A percentile compares a stretch with the other conserved stretches of the same genome.
These are phyloP conservation scores for Amphipoea lucens DNA, from an alignment of 2,888 invertebrate genomes.

Conservation along the genomic window DNA sequence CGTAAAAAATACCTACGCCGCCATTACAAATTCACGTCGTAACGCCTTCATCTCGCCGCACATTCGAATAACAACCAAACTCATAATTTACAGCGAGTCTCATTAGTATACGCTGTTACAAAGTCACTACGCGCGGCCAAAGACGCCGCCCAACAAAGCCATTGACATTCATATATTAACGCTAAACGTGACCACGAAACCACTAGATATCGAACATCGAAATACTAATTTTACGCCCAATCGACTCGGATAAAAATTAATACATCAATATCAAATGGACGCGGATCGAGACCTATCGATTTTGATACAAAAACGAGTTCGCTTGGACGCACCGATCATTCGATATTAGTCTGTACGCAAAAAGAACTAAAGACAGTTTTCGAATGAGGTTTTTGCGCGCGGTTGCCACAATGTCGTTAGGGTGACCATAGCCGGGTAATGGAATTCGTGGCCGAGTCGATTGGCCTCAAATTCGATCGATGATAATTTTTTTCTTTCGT, in stretches of 20 bases:
- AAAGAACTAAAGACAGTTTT: conserved; percentile 82
- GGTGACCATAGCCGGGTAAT: conserved; percentile 81
- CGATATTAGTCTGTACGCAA: conserved; percentile 69
- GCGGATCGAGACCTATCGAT: conserved; percentile 62
- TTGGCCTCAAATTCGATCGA: conserved; percentile 78
- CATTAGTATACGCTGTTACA: conserved; percentile 85
- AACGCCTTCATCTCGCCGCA: conserved; percentile 87
- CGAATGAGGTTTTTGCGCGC: conserved; percentile 82
- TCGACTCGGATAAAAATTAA: conserved; percentile 88
- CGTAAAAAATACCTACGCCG: conserved; percentile 77
- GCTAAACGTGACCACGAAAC: conserved; percentile 85
- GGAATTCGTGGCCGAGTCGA: conserved; percentile 84
- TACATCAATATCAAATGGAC: conserved; percentile 81
- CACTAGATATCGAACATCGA: conserved; percentile 79
- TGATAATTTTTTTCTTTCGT: conserved; percentile 74
- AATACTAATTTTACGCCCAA: conserved; percentile 88
- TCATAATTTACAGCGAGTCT: conserved; percentile 84
- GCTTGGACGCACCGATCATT: conserved; percentile 69
- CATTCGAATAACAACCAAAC: conserved; percentile 80
- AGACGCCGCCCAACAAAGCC: conserved; percentile 82
- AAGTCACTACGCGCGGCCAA: conserved; percentile 77
- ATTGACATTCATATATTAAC: conserved; percentile 87
- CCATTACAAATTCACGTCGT: conserved; percentile 83
- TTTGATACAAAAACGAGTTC: conserved; percentile 79
- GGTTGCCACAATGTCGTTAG: conserved; percentile 86